A percentile compares a stretch with the other conserved stretches of the same genome.
These are phyloP conservation scores for Allygus modestus DNA, from an alignment of 2,888 invertebrate species.

Conservation along the genomic window DNA sequence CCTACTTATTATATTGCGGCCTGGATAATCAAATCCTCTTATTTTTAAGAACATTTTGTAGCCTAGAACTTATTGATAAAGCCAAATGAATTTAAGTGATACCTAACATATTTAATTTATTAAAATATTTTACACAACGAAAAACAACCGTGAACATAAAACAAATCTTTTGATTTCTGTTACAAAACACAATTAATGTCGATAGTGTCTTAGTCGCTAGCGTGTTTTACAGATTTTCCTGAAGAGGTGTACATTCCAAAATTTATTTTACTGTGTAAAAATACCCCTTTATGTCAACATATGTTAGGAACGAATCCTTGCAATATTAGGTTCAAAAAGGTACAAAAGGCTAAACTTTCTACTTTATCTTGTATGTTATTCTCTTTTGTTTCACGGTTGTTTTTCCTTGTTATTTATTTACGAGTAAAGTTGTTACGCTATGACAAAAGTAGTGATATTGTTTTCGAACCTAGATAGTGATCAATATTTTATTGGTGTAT, in stretches of 20 bases:
- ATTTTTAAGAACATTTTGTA: not conserved
- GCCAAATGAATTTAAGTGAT: conserved; percentile 27
- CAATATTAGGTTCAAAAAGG: too few species aligned
- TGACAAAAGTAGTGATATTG: not conserved
- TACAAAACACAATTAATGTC: too few species aligned
- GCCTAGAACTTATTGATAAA: not conserved
- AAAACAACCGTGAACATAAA: conserved; percentile 7
- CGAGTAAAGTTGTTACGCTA: not conserved
- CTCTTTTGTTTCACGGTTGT: conserved; percentile 1
- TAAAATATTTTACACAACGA: not conserved
- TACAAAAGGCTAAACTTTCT: too few species aligned
- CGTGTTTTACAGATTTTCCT: too few species aligned
- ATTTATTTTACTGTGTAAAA: too few species aligned
- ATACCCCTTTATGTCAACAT: too few species aligned
- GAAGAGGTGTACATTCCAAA: too few species aligned
- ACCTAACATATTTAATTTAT: conserved; percentile 4
- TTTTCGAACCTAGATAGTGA: not conserved
- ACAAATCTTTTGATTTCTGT: too few species aligned
- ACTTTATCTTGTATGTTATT: too few species aligned
- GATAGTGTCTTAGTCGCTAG: too few species aligned
- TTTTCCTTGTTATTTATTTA: not conserved
- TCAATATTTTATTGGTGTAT: not conserved
- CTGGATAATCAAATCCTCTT: not conserved
- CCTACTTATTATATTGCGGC: conserved; percentile 6
- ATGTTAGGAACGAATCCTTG: too few species aligned